phyloP scores from a whole-genome alignment of 2,888 invertebrate species.

The Girardia tigrina region DNA sequence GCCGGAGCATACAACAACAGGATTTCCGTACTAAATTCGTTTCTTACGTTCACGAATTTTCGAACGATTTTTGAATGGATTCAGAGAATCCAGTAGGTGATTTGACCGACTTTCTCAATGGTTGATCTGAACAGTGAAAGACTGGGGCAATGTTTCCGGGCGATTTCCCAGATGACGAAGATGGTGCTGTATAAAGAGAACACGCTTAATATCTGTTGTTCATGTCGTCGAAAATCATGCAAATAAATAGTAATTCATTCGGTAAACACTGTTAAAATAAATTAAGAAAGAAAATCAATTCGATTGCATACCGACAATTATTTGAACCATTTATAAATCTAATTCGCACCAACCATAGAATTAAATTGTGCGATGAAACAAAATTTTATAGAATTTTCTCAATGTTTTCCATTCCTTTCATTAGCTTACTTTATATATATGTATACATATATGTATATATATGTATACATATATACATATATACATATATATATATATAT shows the following conservation, averaged over 20 bases:
- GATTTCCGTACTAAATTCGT: neutral
- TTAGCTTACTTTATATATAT: too few species aligned
- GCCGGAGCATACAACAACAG: neutral
- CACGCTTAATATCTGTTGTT: neutral
- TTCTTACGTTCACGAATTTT: neutral
- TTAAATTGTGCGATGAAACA: too few species aligned
- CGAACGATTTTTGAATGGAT: neutral
- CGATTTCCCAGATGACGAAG: neutral
- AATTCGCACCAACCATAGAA: constrained; percentile 8
- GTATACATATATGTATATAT: too few species aligned
- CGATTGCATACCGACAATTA: neutral
- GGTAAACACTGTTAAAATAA: neutral
- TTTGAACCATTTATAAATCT: constrained; percentile 1
- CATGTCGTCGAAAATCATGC: neutral
- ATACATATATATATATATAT: too few species aligned
- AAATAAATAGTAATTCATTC: constrained; percentile 1
- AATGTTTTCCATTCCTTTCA: too few species aligned
- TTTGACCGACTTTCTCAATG: neutral
- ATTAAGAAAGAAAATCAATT: constrained; percentile 3
- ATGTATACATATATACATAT: too few species aligned
- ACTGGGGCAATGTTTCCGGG: neutral
- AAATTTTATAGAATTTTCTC: too few species aligned
- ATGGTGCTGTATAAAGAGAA: neutral
- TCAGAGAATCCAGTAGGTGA: neutral
- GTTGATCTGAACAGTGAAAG: constrained; percentile 10